phyloP scores from a whole-genome alignment of 2,113 vertebrate genomes.

The Gymnogyps californianus region DNA sequence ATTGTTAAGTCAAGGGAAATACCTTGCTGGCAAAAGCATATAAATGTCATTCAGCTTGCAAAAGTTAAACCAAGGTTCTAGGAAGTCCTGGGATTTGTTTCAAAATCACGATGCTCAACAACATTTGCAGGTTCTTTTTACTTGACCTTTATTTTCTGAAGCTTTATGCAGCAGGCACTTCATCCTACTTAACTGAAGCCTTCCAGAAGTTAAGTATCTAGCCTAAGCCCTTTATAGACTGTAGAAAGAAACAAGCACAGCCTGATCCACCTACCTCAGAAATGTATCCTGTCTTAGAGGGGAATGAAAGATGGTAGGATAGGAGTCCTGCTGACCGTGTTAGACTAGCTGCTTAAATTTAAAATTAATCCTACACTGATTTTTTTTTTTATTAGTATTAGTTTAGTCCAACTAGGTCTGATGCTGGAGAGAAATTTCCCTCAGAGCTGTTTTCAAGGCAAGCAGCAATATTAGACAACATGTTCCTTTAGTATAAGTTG shows the following conservation, averaged over 20 bases:
- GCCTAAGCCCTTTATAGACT: neutral
- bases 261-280: neutral
- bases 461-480: neutral
- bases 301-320: neutral
- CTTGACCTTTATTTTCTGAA: constrained; percentile 20
- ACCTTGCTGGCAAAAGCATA: neutral
- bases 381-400: neutral
- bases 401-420: neutral
- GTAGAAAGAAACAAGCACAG: neutral
- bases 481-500: neutral
- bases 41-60: neutral
- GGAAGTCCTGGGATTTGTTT: neutral
- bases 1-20: neutral
- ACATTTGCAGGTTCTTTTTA: neutral
- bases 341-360: neutral
- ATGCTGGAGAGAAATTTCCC: neutral
- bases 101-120: neutral
- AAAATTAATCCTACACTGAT: neutral
- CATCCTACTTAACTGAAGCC: neutral
- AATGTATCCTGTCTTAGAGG: neutral
- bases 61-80: neutral
- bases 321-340: neutral
- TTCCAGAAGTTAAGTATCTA: neutral
- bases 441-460: neutral
- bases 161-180: neutral